These are phyloP conservation scores for Laspeyria flexula DNA, from an alignment of 2,888 invertebrate species.

Conservation along the genomic window DNA sequence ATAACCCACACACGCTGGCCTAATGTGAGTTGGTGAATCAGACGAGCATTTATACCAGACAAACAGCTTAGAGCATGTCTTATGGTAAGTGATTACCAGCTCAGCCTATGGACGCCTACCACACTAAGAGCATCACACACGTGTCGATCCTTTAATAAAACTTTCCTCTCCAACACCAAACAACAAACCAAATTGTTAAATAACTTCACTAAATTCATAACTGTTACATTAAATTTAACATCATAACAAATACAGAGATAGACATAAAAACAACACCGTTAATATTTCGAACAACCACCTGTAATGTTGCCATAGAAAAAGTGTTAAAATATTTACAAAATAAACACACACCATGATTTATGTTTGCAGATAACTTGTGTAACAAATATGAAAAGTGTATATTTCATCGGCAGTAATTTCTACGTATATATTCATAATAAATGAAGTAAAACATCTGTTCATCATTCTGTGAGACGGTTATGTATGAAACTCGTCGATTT, in stretches of 20 bases:
- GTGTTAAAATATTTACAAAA: slow-evolving; percentile 40
- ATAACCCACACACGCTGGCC: too few relatives aligned
- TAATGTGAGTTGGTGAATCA: too few relatives aligned
- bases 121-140: too few relatives aligned
- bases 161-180: neutral
- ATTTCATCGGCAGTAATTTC: slow-evolving; percentile 22
- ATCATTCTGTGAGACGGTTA: neutral
- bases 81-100: too few relatives aligned
- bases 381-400: slow-evolving; percentile 27
- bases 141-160: too few relatives aligned
- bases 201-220: neutral
- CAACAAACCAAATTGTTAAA: neutral
- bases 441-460: slow-evolving; percentile 16
- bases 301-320: slow-evolving; percentile 22
- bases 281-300: slow-evolving; percentile 22
- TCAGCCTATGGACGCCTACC: too few relatives aligned
- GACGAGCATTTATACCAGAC: too few relatives aligned
- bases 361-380: slow-evolving; percentile 8
- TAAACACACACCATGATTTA: slow-evolving; percentile 35
- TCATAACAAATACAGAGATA: neutral
- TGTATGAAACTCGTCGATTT: neutral
- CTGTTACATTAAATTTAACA: neutral
- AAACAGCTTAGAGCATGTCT: too few relatives aligned
- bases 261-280: neutral
- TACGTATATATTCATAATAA: slow-evolving; percentile 20